These are phyloP conservation scores for Cyrtonyx montezumae DNA, from an alignment of 2,113 vertebrate species.

Conservation along the genomic window DNA sequence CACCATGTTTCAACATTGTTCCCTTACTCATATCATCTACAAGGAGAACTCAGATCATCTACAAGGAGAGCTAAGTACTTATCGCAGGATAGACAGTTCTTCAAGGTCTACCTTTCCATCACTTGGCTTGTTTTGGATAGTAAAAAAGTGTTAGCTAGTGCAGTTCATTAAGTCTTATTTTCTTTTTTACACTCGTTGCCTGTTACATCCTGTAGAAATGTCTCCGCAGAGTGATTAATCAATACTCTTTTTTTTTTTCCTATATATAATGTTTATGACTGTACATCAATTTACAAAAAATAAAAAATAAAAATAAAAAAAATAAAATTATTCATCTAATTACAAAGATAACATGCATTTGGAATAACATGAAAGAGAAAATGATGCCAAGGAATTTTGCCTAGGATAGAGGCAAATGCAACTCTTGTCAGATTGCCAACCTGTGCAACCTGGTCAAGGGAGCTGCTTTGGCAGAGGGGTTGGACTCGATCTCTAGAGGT, in stretches of 20 bases:
- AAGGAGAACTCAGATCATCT: background rate
- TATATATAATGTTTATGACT: background rate
- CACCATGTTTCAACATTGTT: background rate
- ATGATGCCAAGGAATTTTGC: background rate
- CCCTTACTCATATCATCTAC: background rate
- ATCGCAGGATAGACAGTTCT: background rate
- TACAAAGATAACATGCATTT: background rate
- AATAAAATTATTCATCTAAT: background rate
- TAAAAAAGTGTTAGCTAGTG: background rate
- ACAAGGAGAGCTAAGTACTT: background rate
- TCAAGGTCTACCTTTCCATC: background rate
- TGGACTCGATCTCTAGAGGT: no score
- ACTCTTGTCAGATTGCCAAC: background rate
- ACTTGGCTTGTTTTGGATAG: background rate
- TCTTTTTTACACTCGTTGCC: background rate
- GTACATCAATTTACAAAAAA: background rate
- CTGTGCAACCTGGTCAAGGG: no score
- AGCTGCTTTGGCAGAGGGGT: no score
- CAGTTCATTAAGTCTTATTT: background rate
- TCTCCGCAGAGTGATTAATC: background rate
- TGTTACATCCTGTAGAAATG: background rate
- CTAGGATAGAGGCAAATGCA: background rate
- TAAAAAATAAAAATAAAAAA: no score
- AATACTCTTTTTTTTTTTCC: background rate
- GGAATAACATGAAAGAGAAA: background rate